Evolutionary conservation across 2,797 vertebrate species (phyloP), one percentile per base, ranked within the genome.

Genomic region (Coregonus sp.): DNA sequence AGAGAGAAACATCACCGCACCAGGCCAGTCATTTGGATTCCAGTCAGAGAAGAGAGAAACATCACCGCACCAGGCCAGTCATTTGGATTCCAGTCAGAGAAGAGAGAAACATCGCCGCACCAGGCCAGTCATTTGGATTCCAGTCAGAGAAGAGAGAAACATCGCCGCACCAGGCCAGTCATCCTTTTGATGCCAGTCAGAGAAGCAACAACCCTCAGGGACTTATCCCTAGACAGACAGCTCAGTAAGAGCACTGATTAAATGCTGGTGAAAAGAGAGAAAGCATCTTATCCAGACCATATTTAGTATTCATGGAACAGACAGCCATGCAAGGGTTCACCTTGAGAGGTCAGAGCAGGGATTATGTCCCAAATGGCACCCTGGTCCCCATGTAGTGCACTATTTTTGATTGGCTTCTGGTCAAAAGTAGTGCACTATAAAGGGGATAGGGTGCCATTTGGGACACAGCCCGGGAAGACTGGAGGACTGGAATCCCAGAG

Each of bases 171-270:
- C 61, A 51, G 78, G 77, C 82, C 80, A 78, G 82, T 85, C 75
- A 84, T 89, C 86, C 90, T 89, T 89, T 84, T 84, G 85, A 91
- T 92, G 90, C 91, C 86, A 85, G 89, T 86, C 87, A 89, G 88
- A 67, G 84, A 79, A 83, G 75, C 82, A 75, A 82, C 80, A 82
- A 84, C 77, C 89, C 87, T 82, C 76, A 15, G 91, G 91, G 92
- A 92, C 89, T 90, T 84, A 77, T 78, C 80, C 54, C 66, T 16
- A 89, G 86, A 89, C 89, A 91, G 89, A 89, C 89, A 89, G 84
- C 89, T 87, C 82, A 78, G 86, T 85, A 86, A 89, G 87, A 91
- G 89, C 90, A 90, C 89, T 94, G 91, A 94, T 94, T 93, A 92
- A 92, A 93, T 90, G 88, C 87, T 85, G 80, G 86, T 88, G 88